Conservation (phyloP, 1,140 invertebrate genomes). For the Pristionchus pacificus region DNA sequence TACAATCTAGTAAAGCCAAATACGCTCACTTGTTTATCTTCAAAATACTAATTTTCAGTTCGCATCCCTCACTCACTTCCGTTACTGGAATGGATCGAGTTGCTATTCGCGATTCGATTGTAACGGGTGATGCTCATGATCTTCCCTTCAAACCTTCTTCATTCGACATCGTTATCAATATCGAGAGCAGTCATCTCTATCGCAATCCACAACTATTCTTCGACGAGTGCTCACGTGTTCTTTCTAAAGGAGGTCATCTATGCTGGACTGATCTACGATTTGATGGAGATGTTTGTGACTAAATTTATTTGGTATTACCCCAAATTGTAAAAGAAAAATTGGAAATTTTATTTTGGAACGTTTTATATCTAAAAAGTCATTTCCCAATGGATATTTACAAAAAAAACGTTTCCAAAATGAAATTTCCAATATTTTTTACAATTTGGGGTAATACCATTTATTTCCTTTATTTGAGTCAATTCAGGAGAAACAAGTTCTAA, state of each 20-base stretch:
- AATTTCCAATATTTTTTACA: no score
- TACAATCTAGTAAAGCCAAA: no score
- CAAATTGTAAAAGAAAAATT: no score
- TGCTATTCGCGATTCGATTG: neutral
- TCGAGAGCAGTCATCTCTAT: slow-evolving; percentile 24
- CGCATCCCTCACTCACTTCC: neutral
- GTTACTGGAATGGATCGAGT: neutral
- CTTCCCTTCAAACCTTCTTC: neutral
- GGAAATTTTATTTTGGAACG: no score
- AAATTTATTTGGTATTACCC: no score
- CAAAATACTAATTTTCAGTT: no score
- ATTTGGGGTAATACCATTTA: no score
- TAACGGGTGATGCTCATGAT: neutral
- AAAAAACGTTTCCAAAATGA: neutral
- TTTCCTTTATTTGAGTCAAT: no score
- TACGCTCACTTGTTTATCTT: no score
- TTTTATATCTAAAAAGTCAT: no score
- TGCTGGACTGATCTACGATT: slow-evolving; percentile 23
- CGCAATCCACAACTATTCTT: slow-evolving; percentile 11
- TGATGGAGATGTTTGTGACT: slow-evolving; percentile 8
- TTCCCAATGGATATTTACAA: no score
- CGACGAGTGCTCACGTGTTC: slow-evolving; percentile 14
- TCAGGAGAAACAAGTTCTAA: neutral
- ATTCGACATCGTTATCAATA: slow-evolving; percentile 8
- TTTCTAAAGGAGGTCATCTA: slow-evolving; percentile 11